phyloP scores from a whole-genome alignment of 2,888 invertebrate species.

The Sericinus montela region DNA sequence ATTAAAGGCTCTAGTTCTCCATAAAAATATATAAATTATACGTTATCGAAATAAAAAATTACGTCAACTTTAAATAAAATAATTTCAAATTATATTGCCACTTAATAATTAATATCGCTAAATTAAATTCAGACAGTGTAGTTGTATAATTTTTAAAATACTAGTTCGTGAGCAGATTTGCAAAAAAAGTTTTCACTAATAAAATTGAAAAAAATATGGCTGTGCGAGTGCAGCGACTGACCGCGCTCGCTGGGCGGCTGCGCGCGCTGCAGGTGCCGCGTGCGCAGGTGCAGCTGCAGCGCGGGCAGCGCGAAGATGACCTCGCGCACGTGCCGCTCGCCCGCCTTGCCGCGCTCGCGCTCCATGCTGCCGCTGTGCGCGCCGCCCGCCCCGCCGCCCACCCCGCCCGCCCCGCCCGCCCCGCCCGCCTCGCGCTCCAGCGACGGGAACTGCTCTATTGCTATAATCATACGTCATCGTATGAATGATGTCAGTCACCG shows the following conservation, averaged over 20 bases:
- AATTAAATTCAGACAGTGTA: too few species aligned
- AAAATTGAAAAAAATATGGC: too few species aligned
- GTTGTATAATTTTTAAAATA: too few species aligned
- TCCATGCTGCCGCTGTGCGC: slow-evolving; percentile 57
- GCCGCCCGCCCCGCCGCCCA: slow-evolving; percentile 73
- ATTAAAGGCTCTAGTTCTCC: too few species aligned
- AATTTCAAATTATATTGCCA: too few species aligned
- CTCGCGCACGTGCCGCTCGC: slow-evolving; percentile 87
- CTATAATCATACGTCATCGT: slow-evolving; percentile 67
- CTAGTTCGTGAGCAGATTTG: too few species aligned
- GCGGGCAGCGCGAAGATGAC: slow-evolving; percentile 98
- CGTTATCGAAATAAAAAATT: too few species aligned
- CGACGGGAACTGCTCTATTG: slow-evolving; percentile 94
- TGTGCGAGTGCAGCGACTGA: slow-evolving; percentile 15
- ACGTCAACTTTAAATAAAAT: too few species aligned
- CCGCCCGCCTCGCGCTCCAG: slow-evolving; percentile 84
- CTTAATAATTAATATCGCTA: too few species aligned
- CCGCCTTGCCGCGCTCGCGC: slow-evolving; percentile 39
- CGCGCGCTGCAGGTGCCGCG: slow-evolving; percentile 91
- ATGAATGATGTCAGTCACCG: too few species aligned
- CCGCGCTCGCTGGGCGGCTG: slow-evolving; percentile 83
- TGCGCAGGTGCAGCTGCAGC: slow-evolving; percentile 94
- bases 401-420: slow-evolving; percentile 32
- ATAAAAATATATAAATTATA: too few species aligned
- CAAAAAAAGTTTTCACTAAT: too few species aligned